A percentile compares a stretch with the other conserved stretches of the same genome.
These are phyloP conservation scores for Corbicula japonica DNA, from an alignment of 2,888 invertebrate species.

Conservation along the genomic window DNA sequence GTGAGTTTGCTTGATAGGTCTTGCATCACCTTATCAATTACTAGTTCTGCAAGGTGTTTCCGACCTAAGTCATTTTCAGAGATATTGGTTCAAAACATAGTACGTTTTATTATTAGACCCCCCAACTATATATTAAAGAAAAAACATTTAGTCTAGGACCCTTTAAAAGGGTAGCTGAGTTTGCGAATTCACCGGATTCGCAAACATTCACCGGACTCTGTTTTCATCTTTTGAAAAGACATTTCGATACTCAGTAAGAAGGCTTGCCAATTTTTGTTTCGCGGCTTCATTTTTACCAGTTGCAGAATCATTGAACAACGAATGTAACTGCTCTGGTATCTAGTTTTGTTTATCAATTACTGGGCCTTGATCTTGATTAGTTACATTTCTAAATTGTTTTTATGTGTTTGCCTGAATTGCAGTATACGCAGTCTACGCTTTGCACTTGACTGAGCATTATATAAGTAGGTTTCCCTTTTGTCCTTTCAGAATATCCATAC, in stretches of 20 bases:
- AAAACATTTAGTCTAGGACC: too few species aligned
- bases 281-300: not conserved
- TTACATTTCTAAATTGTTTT: constrained; percentile 3
- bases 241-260: constrained; percentile 24
- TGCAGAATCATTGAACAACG: constrained; percentile 14
- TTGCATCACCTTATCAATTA: constrained; percentile 42
- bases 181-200: too few species aligned
- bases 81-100: too few species aligned
- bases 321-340: constrained; percentile 31
- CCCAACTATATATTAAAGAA: too few species aligned
- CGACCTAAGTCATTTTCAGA: constrained; percentile 32
- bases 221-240: constrained; percentile 44
- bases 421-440: constrained; percentile 35
- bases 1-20: constrained; percentile 39
- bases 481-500: constrained; percentile 37
- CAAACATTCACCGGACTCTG: too few species aligned
- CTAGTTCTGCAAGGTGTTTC: constrained; percentile 34
- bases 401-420: not conserved
- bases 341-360: not conserved
- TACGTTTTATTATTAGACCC: too few species aligned
- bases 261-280: constrained; percentile 16
- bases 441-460: constrained; percentile 41
- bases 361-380: not conserved
- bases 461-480: constrained; percentile 34
- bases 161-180: too few species aligned